These are phyloP conservation scores for Calliopum simillimum DNA, from an alignment of 2,888 invertebrate species.

Conservation along the genomic window DNA sequence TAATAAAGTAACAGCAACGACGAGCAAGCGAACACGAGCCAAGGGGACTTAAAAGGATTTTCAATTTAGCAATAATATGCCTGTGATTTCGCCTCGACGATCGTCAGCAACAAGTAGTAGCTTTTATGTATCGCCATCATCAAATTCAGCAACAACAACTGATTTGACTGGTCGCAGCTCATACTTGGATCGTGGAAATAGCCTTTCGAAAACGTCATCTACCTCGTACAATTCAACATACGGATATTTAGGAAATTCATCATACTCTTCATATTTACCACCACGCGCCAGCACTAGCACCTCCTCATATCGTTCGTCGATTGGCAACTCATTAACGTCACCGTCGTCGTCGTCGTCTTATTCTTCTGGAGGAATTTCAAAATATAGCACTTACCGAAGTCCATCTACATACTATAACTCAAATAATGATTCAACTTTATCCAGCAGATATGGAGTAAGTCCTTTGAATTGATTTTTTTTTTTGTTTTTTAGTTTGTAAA, in stretches of 20 bases:
- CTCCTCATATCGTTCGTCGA: conserved; percentile 30
- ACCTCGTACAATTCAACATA: conserved; percentile 50
- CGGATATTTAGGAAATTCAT: conserved; percentile 39
- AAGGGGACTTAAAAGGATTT: no score
- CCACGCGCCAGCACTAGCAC: conserved; percentile 49
- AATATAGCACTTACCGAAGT: conserved; percentile 59
- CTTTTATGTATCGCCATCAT: conserved; percentile 65
- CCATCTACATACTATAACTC: conserved; percentile 58
- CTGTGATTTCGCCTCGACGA: conserved; percentile 68
- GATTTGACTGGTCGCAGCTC: conserved; percentile 45
- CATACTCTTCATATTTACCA: conserved; percentile 56
- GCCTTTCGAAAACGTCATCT: conserved; percentile 56
- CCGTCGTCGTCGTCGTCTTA: conserved; percentile 53
- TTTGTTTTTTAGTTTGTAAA: conserved; percentile 12
- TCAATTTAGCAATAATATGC: conserved; percentile 61
- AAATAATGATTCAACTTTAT: conserved; percentile 65
- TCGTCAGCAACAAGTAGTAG: conserved; percentile 66
- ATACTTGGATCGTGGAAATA: conserved; percentile 59
- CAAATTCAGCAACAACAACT: conserved; percentile 43
- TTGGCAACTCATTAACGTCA: conserved; percentile 48
- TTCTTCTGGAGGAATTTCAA: conserved; percentile 57
- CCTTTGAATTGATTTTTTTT: conserved; percentile 41
- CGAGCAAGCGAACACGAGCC: no score
- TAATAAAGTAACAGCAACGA: no score
- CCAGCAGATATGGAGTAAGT: conserved; percentile 68